Conservation (phyloP, 2,888 invertebrate species). For the Stramonita haemastoma region DNA sequence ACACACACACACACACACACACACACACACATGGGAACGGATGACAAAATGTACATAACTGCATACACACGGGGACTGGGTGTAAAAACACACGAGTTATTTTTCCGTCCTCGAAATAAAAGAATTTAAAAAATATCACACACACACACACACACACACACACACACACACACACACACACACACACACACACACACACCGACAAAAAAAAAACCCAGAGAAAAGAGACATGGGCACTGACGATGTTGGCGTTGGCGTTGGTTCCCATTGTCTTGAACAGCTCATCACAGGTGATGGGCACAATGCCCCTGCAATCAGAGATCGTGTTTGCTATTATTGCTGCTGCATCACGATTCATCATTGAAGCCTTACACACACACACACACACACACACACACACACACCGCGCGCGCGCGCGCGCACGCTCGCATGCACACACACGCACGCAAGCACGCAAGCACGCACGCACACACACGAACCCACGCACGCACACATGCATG, state of each 20-base stretch:
- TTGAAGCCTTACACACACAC: not conserved
- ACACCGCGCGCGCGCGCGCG: not conserved
- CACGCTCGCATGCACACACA: not conserved
- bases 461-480: not conserved
- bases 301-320: slow-evolving; percentile 74
- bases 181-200: not conserved
- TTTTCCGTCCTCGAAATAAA: too few species aligned
- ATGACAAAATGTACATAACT: too few species aligned
- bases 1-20: not conserved
- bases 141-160: not conserved
- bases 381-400: not conserved
- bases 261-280: slow-evolving; percentile 74
- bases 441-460: not conserved
- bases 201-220: not conserved
- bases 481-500: not conserved
- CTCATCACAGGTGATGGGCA: slow-evolving; percentile 78
- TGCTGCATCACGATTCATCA: not conserved
- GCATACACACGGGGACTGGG: too few species aligned
- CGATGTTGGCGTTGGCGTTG: slow-evolving; percentile 69
- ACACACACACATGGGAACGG: not conserved
- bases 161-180: not conserved
- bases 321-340: not conserved
- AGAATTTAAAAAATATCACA: too few species aligned
- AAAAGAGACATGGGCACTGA: slow-evolving; percentile 44
- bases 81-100: too few species aligned